These are phyloP conservation scores for Halcyon chelicuti DNA, from an alignment of 2,797 vertebrate genomes.

Conservation along the genomic window DNA sequence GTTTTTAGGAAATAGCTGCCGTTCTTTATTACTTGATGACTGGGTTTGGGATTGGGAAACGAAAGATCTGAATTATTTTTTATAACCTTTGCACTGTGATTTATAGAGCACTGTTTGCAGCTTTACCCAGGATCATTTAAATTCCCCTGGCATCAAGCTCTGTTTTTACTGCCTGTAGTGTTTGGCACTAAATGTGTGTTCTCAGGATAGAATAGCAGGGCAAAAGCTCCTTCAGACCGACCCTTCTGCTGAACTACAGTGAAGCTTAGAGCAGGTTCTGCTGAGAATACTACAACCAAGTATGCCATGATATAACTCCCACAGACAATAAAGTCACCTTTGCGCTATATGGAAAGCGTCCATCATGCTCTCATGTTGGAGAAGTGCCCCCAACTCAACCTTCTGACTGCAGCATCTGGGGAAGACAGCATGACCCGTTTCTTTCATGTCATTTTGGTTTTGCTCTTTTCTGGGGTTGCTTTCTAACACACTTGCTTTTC, in stretches of 20 bases:
- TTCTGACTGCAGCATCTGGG: not conserved
- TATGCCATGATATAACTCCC: not conserved
- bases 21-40: not conserved
- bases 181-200: not conserved
- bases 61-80: not conserved
- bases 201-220: not conserved
- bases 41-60: not conserved
- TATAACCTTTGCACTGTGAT: not conserved
- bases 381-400: not conserved
- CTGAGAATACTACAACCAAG: not conserved
- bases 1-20: not conserved
- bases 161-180: not conserved
- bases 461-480: not conserved
- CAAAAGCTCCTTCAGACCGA: not conserved
- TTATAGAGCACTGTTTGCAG: not conserved
- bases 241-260: not conserved
- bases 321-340: constrained; percentile 51
- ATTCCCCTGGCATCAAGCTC: not conserved
- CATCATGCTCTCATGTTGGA: not conserved
- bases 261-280: constrained; percentile 22
- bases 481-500: not conserved
- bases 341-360: not conserved
- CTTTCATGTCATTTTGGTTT: not conserved
- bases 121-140: not conserved
- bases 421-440: not conserved